Evolutionary conservation across 2,113 vertebrate genomes (phyloP).

Genomic region (Mormoops blainvillei): DNA sequence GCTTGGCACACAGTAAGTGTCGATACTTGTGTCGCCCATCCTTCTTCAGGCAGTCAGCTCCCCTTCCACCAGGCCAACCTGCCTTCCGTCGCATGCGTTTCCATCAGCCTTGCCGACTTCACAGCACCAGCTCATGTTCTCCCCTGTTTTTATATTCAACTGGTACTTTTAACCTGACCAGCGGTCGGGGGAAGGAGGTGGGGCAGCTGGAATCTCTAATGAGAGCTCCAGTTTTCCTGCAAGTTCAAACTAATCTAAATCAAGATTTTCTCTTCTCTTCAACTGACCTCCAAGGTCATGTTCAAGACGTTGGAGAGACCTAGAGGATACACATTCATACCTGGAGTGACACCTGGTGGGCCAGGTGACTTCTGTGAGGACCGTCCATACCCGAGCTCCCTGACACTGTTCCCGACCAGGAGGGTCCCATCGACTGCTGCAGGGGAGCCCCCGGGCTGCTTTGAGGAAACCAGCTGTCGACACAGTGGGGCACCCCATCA

Average conservation of each 20-base stretch:
- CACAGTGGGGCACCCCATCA: background rate
- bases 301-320: background rate
- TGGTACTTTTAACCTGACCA: background rate
- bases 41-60: background rate
- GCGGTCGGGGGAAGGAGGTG: background rate
- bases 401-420: background rate
- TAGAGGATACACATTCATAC: background rate
- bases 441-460: background rate
- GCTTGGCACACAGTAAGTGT: no score
- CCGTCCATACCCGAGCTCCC: background rate
- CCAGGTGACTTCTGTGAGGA: background rate
- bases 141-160: background rate
- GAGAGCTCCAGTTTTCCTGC: background rate
- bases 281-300: background rate
- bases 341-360: background rate
- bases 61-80: background rate
- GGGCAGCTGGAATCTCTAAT: background rate
- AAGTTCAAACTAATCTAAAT: slow-evolving; percentile 46
- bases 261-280: background rate
- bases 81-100: background rate
- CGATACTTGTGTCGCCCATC: background rate
- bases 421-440: background rate
- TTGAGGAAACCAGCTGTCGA: background rate
- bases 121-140: fast-evolving
- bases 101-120: background rate